Evolutionary conservation across 2,797 vertebrate species (phyloP), one percentile per base, ranked within the genome.

Genomic region (Dendrocincla fuliginosa): DNA sequence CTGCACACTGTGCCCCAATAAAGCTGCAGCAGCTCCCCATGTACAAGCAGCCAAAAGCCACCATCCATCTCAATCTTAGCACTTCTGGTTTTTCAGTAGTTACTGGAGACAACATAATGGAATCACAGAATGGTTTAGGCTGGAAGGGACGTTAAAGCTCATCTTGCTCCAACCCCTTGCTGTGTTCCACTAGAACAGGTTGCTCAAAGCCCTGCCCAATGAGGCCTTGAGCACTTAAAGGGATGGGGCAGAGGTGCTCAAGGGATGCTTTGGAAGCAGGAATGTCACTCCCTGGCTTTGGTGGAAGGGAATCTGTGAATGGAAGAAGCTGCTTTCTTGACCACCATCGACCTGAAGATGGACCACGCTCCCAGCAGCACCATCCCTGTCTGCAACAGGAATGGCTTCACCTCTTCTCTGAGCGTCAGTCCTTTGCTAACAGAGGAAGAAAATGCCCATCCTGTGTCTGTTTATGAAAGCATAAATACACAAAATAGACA

Each of bases 401-500:
- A 64, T 1, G 2, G 57, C 33, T 68, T 80, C 8, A 2, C 28
- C 30, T 39, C 64, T 1, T 2, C 79, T 61, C 61, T 28, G 57
- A 56, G 33, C 25, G 18, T 8, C 6, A 12, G 28, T 14, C 49
- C 70, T 90, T 24, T 30, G 75, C 56, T 70, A 63, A 49, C 0
- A 2, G 50, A 86, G 59, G 70, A 59, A 60, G 56, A 16, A 73
- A 92, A 75, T 11, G 49, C 41, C 68, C 44, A 25, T 35, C 41
- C 63, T 0, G 2, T 25, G n/a, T 55, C 59, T 1, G 0, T 14
- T 39, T 67, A 35, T 24, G 27, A 82, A 67, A 81, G 33, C 82
- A 82, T 37, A 91, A 91, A 88, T 33, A 91, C 41, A 70, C n/a
- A 41, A 91, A 93, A 94, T 76, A 92, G 24, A 92, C 50, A 93